phyloP scores from a whole-genome alignment of 2,888 invertebrate genomes.

The Diloba caeruleocephala region DNA sequence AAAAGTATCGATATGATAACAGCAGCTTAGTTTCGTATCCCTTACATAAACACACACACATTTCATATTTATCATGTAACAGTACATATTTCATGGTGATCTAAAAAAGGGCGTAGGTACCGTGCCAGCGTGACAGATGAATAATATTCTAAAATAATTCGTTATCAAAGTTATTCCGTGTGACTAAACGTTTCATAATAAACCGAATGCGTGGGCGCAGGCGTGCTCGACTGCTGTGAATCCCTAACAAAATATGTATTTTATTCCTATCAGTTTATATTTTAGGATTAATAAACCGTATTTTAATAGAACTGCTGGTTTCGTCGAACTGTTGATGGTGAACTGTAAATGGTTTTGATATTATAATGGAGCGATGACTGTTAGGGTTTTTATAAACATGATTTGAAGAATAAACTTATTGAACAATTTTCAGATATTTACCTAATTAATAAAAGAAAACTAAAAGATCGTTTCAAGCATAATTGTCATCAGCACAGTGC shows the following conservation, averaged over 20 bases:
- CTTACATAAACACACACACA: too few relatives aligned
- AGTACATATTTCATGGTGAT: background rate
- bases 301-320: constrained; percentile 10
- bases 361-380: constrained; percentile 10
- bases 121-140: constrained; percentile 28
- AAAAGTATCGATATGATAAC: too few relatives aligned
- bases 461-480: constrained; percentile 5
- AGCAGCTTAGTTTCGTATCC: too few relatives aligned
- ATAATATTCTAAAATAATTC: constrained; percentile 49
- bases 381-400: constrained; percentile 4
- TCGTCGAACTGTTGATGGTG: too few relatives aligned
- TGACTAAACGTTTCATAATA: constrained; percentile 55
- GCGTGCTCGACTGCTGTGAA: constrained; percentile 15
- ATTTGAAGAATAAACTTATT: too few relatives aligned
- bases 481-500: too few relatives aligned
- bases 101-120: constrained; percentile 57
- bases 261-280: constrained; percentile 29
- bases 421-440: constrained; percentile 1
- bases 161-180: constrained; percentile 43
- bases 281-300: constrained; percentile 27
- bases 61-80: too few relatives aligned
- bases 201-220: constrained; percentile 44
- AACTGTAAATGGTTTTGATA: constrained; percentile 7
- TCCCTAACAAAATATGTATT: constrained; percentile 37
- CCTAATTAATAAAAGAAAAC: too few relatives aligned